Base-by-base conservation (phyloP, 2,888 invertebrate species). In the Hydropsyche betteni region DNA sequence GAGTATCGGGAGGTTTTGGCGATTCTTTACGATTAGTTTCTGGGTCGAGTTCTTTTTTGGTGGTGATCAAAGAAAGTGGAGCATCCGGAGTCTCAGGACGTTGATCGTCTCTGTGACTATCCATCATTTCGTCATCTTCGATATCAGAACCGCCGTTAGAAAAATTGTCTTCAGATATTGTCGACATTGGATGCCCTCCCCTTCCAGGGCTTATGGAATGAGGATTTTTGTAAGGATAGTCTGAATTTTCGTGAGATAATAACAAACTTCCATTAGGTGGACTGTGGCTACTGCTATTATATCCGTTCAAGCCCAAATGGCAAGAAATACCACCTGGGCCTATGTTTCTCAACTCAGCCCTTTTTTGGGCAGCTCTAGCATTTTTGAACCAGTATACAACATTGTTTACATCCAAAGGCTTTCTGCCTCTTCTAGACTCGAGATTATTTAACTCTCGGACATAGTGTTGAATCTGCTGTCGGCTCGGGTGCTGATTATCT, bases 351-450 rank as follows among this genome's bases (percentile, higher is more conserved):
- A 93, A 87, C 86, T 96, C 96, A 2, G 96, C 96, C 58, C 98
- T 89, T 82, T 98, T 96, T 83, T 96, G 95, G 0, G 97, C 97
- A 0, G 98, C 98, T 72, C 99, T 89, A 0, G 98, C 98, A 83
- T 98, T 98, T 84, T 98, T 98, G 86, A 99, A 99, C 96, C 96
- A 96, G 82, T 96, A 96, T 14, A 97, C 97, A 14, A 98, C 97
- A 83, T 98, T 98, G 83, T 97, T 97, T 4, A 98, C 93, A 84
- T 98, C 98, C 73, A 98, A 87, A 0, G 97, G 97, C 82, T 98
- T 97, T 69, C 98, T 89, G 0, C 97, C 98, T 73, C 95, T 90
- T 58, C 98, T 90, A 71, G 97, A 98, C 82, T 97, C 97, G 79
- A 98, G 86, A 77, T 92, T 91, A 84, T 99, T 99, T 80, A 99